These are phyloP conservation scores for Capricornis sumatraensis DNA, from an alignment of 2,113 vertebrate species.

Conservation along the genomic window DNA sequence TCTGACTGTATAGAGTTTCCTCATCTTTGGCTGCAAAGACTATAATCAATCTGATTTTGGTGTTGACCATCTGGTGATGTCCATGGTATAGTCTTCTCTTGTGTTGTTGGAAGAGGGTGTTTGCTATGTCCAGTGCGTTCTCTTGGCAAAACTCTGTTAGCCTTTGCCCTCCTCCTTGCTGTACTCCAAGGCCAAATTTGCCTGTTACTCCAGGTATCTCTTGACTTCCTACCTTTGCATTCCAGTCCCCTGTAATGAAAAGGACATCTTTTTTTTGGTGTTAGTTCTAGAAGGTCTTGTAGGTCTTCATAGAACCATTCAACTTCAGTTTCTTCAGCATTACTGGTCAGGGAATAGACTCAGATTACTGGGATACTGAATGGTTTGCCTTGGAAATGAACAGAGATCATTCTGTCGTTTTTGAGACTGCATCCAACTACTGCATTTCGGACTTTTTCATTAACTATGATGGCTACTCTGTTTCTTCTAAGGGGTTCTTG, in stretches of 20 bases:
- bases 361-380: neutral
- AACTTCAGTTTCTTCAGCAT: neutral
- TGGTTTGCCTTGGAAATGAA: neutral
- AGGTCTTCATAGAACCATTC: neutral
- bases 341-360: neutral
- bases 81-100: neutral
- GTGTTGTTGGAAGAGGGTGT: neutral
- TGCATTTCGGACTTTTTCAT: neutral
- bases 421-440: neutral
- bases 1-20: neutral
- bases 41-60: neutral
- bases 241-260: neutral
- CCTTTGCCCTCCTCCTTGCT: neutral
- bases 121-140: neutral
- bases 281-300: neutral
- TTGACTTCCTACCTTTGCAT: neutral
- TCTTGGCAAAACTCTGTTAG: neutral
- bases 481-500: neutral
- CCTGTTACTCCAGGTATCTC: neutral
- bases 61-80: neutral
- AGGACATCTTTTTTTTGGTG: neutral
- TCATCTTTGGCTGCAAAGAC: neutral
- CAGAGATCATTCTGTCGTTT: neutral
- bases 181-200: neutral
- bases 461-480: neutral